These are phyloP conservation scores for Crocuta crocuta DNA, from an alignment of 2,113 vertebrate species.

Conservation along the genomic window DNA sequence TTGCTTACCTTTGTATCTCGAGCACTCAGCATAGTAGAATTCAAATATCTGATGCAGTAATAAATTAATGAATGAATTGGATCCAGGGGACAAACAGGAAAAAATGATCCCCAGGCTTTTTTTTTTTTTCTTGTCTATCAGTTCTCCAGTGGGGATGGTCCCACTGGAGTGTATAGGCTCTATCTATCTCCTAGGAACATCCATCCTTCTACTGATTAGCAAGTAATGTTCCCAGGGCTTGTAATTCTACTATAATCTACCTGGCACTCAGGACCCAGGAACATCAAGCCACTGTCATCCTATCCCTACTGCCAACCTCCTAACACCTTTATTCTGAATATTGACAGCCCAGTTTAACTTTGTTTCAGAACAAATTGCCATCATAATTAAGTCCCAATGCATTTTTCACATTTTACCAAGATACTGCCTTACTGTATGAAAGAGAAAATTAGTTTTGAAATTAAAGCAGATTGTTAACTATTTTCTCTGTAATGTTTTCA, in stretches of 20 bases:
- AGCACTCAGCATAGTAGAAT: neutral
- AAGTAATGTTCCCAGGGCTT: neutral
- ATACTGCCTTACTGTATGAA: conserved; percentile 42
- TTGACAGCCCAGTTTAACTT: conserved; percentile 45
- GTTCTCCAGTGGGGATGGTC: neutral
- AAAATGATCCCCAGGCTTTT: neutral
- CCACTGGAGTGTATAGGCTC: neutral
- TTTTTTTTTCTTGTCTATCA: neutral
- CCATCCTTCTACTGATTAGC: neutral
- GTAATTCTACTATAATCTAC: neutral
- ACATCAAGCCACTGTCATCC: neutral
- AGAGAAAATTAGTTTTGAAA: conserved; percentile 78
- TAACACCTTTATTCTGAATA: neutral
- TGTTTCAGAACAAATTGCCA: conserved; percentile 63
- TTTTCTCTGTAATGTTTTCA: conserved; percentile 72
- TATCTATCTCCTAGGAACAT: neutral
- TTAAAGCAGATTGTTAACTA: conserved; percentile 81
- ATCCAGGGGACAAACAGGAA: neutral
- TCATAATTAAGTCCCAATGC: conserved; percentile 71
- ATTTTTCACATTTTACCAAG: conserved; percentile 71
- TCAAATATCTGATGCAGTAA: neutral
- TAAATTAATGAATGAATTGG: conserved; percentile 23
- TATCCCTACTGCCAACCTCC: neutral
- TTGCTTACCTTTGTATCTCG: neutral
- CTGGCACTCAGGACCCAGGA: neutral